Percentiles rank a stretch among this genome's conserved stretches.
Conservation (phyloP, 2,797 vertebrate genomes). For the Sebastes taczanowskii region DNA sequence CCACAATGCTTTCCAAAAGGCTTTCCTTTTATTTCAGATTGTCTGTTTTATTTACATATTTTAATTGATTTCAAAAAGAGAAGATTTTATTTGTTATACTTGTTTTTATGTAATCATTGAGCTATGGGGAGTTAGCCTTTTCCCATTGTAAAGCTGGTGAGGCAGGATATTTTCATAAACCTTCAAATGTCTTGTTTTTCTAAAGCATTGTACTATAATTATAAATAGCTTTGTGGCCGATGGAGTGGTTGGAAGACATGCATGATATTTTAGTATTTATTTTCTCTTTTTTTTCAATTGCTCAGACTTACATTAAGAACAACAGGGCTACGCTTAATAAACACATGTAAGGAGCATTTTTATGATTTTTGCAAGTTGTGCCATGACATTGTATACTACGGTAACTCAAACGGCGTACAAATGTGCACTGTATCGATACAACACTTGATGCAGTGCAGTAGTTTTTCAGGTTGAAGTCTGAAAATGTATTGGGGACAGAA, state of each 20-base stretch:
- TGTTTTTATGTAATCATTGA: constrained; percentile 51
- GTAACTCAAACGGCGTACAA: constrained; percentile 21
- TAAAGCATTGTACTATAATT: constrained; percentile 82
- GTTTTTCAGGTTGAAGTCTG: constrained; percentile 33
- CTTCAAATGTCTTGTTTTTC: constrained; percentile 80
- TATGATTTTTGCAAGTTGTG: constrained; percentile 46
- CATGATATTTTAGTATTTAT: constrained; percentile 61
- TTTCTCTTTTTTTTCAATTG: constrained; percentile 52
- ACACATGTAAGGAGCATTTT: constrained; percentile 33
- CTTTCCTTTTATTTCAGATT: constrained; percentile 44
- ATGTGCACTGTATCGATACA: constrained; percentile 27
- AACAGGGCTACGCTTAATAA: constrained; percentile 47
- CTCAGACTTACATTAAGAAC: constrained; percentile 64
- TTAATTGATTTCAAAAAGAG: constrained; percentile 27
- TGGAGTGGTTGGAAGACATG: constrained; percentile 69
- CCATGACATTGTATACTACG: constrained; percentile 35
- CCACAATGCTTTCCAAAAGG: constrained; percentile 22
- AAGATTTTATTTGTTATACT: constrained; percentile 28
- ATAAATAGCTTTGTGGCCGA: constrained; percentile 78
- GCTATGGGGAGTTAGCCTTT: constrained; percentile 52
- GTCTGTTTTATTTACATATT: constrained; percentile 45
- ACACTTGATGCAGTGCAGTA: constrained; percentile 28
- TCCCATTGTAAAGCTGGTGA: constrained; percentile 64
- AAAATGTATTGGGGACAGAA: not conserved
- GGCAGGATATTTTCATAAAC: constrained; percentile 78